Conservation (phyloP, 2,888 invertebrate species). For the Lasioglossum morio region DNA sequence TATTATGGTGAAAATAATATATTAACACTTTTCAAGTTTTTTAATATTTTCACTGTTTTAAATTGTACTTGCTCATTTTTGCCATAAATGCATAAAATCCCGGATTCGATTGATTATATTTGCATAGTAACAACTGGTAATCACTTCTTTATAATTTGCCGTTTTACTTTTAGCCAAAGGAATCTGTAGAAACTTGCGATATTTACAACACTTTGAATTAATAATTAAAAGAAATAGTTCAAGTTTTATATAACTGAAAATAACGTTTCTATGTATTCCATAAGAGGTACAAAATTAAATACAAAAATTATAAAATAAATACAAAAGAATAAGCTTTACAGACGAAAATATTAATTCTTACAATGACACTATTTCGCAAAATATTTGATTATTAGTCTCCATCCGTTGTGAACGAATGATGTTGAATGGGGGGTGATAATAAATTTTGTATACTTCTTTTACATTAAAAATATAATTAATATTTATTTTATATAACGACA, state of each 20-base stretch:
- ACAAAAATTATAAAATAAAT: not conserved
- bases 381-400: not conserved
- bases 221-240: not conserved
- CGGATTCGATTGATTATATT: not conserved
- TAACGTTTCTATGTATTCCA: too few relatives aligned
- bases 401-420: not conserved
- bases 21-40: too few relatives aligned
- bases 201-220: not conserved
- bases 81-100: too few relatives aligned
- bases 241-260: not conserved
- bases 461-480: slow-evolving; percentile 6
- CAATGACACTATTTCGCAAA: not conserved
- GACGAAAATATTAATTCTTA: not conserved
- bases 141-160: not conserved
- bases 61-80: too few relatives aligned
- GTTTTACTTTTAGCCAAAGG: not conserved
- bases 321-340: not conserved
- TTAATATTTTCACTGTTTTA: too few relatives aligned
- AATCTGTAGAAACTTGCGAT: too few relatives aligned
- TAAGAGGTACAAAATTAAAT: not conserved
- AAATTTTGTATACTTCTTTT: not conserved
- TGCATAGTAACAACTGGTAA: not conserved
- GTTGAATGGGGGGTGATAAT: not conserved
- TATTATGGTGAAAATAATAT: too few relatives aligned
- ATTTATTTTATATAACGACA: slow-evolving; percentile 4